Conservation (phyloP, 37 sponge, comb jelly and placozoan species). For the Ephydatia muelleri region DNA sequence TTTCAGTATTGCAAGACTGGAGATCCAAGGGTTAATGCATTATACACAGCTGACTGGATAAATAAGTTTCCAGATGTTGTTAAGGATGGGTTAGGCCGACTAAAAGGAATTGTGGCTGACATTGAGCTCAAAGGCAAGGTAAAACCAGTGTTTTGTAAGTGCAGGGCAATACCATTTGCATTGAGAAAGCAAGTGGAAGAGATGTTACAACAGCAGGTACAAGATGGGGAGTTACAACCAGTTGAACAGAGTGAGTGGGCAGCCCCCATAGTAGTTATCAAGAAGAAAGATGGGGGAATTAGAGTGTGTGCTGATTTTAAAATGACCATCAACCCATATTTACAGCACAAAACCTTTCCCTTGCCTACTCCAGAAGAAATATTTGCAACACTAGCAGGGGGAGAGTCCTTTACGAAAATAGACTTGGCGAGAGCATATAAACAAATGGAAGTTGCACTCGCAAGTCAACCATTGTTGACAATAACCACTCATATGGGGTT, state of each 20-base stretch:
- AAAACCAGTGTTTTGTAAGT: no score
- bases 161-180: no score
- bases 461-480: constrained; percentile 2
- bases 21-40: no score
- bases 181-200: no score
- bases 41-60: no score
- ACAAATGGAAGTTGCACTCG: constrained; percentile 21
- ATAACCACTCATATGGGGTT: constrained; percentile 21
- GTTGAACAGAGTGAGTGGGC: constrained; percentile 13
- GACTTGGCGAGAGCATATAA: constrained; percentile 19
- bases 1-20: no score
- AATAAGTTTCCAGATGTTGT: no score
- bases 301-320: constrained; percentile 33
- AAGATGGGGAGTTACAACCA: no score
- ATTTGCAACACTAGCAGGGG: constrained; percentile 17
- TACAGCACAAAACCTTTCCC: neutral
- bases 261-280: constrained; percentile 6
- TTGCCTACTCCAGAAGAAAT: constrained; percentile 27
- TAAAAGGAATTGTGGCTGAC: no score
- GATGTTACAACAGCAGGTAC: no score
- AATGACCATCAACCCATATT: constrained; percentile 13
- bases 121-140: no score
- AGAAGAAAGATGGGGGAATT: constrained; percentile 20
- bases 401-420: constrained; percentile 4
- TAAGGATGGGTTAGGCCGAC: no score